Evolutionary conservation across 53 echinoderm and acorn worm species (phyloP), one percentile per base, ranked within the genome.

Genomic region (Temnopleurus reevesii): DNA sequence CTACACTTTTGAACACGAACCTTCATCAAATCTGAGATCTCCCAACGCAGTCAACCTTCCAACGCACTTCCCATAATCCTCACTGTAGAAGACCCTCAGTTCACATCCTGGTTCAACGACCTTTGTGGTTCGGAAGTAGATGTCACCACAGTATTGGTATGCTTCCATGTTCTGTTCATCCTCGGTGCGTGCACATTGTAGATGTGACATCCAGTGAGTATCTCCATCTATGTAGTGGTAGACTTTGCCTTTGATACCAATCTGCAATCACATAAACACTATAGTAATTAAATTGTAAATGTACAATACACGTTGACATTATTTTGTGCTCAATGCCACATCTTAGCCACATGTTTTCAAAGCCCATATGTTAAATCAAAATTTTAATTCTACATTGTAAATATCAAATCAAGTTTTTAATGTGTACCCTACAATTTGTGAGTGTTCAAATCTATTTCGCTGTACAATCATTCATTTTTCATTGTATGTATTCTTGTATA

Each of bases 81-180:
- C 57, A 0, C 57, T 36, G 57, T 83, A 83, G 83, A 55, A 83
- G 6, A 83, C 83, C 28, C 12, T 83, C 1, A 83, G 83, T 55
- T 83, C 83, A 35, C 55, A 55, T 54, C 83, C 83, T 56, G 83
- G 83, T 56, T 83, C 30, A 53, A 83, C 55, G 33, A 53, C 56
- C 57, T 55, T 55, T 38, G 83, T 83, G 57, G 51, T 56, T 36
- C 83, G 6, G 83, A 83, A 83, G 57, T 56, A 83, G 83, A 83
- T 83, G 27, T 83, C 29, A n/a, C 83, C 83, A 36, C 55, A 83
- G 35, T 57, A 56, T 38, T 83, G 83, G 19, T 27, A 54, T 6
- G 83, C 83, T 33, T 83, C 83, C 56, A 83, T 36, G 30, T 83
- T 83, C 41, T 83, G 83, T 35, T 83, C 83, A 17, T 57, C 58